phyloP scores from a whole-genome alignment of 2,113 vertebrate species.

The Dendrocopos noguchii region DNA sequence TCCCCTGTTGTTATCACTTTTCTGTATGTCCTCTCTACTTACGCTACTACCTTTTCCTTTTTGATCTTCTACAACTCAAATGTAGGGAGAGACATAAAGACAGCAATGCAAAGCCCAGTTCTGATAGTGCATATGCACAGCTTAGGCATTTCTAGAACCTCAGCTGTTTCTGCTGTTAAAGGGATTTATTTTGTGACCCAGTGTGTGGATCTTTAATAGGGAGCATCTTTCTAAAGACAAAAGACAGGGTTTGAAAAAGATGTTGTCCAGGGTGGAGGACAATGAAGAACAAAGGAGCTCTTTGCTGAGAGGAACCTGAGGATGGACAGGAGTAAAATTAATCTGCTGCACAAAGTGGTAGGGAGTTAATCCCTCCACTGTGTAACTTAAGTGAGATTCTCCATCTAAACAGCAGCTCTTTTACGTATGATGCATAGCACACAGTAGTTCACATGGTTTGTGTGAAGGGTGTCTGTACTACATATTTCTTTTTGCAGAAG shows the following conservation, averaged over 20 bases:
- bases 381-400: not conserved
- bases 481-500: not conserved
- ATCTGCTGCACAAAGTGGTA: not conserved
- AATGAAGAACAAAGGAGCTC: not conserved
- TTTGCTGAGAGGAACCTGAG: not conserved
- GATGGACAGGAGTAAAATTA: not conserved
- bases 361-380: not conserved
- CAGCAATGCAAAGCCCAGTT: not conserved
- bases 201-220: not conserved
- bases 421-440: not conserved
- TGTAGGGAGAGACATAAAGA: not conserved
- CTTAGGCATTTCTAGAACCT: not conserved
- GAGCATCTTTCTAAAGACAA: not conserved
- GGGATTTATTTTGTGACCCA: not conserved
- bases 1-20: not conserved
- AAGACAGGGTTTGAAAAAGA: not conserved
- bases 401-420: not conserved
- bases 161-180: not conserved
- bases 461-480: not conserved
- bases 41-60: not conserved
- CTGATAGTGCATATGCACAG: not conserved
- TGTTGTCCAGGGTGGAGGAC: not conserved
- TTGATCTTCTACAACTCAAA: not conserved
- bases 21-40: not conserved
- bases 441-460: not conserved